Evolutionary conservation across 2,888 invertebrate genomes (phyloP), one percentile per base, ranked within the genome.

Genomic region (Trichogramma evanescens): DNA sequence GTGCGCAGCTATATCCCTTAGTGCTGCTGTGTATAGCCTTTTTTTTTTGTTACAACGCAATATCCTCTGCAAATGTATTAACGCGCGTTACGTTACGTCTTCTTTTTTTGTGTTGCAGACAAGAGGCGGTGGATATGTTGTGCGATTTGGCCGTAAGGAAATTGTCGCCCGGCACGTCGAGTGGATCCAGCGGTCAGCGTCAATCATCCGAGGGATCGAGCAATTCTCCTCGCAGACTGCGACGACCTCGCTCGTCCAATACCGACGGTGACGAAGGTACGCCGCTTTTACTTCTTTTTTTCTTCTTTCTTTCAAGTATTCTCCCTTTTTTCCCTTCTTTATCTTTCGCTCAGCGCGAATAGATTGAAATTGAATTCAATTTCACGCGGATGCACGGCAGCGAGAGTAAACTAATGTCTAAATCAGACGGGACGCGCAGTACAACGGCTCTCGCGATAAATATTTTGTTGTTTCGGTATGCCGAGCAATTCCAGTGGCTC

Each of bases 41-140:
- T 26, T 26, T 3, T 26, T 26, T 26, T 3, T 26, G 26, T 26
- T 26, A 26, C 26, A 26, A 26, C 26, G 26, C 26, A 26, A 26
- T 26, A n/a, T 10, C 6, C 10, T 49, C 49, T 49, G 13, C 49
- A 49, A 49, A 26, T 10, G 38, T 49, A 49, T 8, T n/a, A 26
- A 26, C 26, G 26, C 26, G 26, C 26, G 26, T 26, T 26, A 26
- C 26, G 2, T 26, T 26, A 26, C 26, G 26, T 26, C 26, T 26
- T 26, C 26, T 3, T 10, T 52, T 48, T 50, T 7, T 13, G 42
- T 43, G 38, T 74, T 74, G 10, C 73, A 88, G 89, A 74, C 86
- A 90, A 80, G 91, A 92, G 82, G 92, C 92, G 59, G 86, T 90
- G 61, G 90, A 91, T 69, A 89, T 91, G 88, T 80, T 92, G 54